Evolutionary conservation across 2,888 invertebrate species (phyloP), one percentile per base, ranked within the genome.

Genomic region (Isotomurus palustris): DNA sequence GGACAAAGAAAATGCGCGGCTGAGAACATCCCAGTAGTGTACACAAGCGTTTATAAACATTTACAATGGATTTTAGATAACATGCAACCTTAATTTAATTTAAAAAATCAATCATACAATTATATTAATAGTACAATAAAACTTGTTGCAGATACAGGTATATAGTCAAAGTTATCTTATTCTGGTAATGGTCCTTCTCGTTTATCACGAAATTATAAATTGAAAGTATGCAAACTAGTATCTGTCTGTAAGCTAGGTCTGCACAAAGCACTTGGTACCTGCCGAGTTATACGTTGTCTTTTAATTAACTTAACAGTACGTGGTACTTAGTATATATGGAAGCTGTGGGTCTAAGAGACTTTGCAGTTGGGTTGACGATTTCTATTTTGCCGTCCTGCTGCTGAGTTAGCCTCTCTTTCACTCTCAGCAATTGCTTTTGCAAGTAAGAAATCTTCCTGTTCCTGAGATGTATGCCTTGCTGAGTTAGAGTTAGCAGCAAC

Each of bases 401-500:
- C 41, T 6, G 43, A 5, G 14, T 10, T 19, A n/a, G 41, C 45
- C 56, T 66, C 73, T 10, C 56, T 53, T 60, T 73, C 73, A 56
- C 72, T 72, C 56, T 71, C 70, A 12, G 72, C 70, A 36, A 79
- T 68, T 2, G 82, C 80, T 51, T 80, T 76, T 0, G 82, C 81
- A 35, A 82, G 49, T 40, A 70, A 40, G 45, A 67, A 64, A 60
- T 73, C 72, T 53, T 71, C 72, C 36, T 71, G 69, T 56, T 72
- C 72, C 57, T 70, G 71, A 10, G 40, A 40, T 10, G 43, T 21
- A 3, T 27, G 35, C n/a, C 10, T 17, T 12, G 43, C 5, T 8
- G 5, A 12, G n/a, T n/a, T n/a, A 5, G 22, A 32, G 12, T 21
- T 17, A 41, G 43, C 49, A 22, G 50, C 29, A 43, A 28, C 47